Evolutionary conservation across 2,113 vertebrate genomes (phyloP).

Genomic region (Cyprinus carpio): DNA sequence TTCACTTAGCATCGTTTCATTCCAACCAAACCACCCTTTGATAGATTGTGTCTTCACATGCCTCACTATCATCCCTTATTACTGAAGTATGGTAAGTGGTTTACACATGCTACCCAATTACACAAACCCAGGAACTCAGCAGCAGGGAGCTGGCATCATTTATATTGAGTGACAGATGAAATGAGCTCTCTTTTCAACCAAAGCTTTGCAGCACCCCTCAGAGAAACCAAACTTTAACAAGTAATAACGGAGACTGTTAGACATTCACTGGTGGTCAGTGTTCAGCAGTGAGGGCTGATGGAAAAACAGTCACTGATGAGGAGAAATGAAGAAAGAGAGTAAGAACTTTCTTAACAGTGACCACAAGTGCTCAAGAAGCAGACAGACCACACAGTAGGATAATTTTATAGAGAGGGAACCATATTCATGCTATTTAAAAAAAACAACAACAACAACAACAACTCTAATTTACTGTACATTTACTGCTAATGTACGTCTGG

Average conservation of each 20-base stretch:
- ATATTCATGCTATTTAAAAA: slow-evolving; percentile 32
- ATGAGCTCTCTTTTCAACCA: slow-evolving; percentile 51
- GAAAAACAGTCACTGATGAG: slow-evolving; percentile 42
- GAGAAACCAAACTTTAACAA: slow-evolving; percentile 58
- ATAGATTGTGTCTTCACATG: slow-evolving; percentile 9
- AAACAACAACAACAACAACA: too few relatives aligned
- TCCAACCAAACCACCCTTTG: not conserved
- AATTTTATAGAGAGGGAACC: slow-evolving; percentile 39
- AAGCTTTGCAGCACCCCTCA: slow-evolving; percentile 13
- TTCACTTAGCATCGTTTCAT: not conserved
- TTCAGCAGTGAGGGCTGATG: slow-evolving; percentile 41
- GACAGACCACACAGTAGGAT: slow-evolving; percentile 54
- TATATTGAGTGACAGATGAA: slow-evolving; percentile 56
- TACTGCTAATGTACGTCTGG: slow-evolving; percentile 17
- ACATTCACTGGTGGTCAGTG: slow-evolving; percentile 44
- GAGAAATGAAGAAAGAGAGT: slow-evolving; percentile 44
- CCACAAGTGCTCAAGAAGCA: slow-evolving; percentile 51
- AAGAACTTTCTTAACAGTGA: slow-evolving; percentile 47
- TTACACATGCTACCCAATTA: slow-evolving; percentile 41
- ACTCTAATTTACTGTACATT: slow-evolving; percentile 26
- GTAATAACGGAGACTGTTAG: slow-evolving; percentile 43
- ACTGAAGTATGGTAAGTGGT: slow-evolving; percentile 52
- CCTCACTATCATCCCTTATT: slow-evolving; percentile 48
- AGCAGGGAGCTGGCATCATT: slow-evolving; percentile 53
- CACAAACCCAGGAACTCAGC: slow-evolving; percentile 44